phyloP scores from a whole-genome alignment of 2,888 invertebrate genomes.

The Rotaria macrura region DNA sequence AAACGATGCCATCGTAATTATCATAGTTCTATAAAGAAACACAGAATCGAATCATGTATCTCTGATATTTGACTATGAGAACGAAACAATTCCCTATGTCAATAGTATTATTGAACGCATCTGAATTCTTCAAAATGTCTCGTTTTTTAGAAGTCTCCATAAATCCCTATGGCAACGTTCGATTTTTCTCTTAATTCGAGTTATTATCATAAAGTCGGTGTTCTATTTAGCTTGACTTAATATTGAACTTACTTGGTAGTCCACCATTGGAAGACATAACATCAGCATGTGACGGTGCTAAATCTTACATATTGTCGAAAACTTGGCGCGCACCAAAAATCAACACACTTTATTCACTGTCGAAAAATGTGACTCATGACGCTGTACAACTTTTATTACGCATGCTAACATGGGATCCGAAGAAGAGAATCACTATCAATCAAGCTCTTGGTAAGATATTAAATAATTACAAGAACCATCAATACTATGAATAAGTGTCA shows the following conservation, averaged over 20 bases:
- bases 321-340: conserved; percentile 17
- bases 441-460: conserved; percentile 15
- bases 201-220: too few relatives aligned
- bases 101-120: too few relatives aligned
- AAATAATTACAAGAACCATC: background rate
- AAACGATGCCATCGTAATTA: too few relatives aligned
- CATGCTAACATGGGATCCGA: conserved; percentile 32
- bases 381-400: conserved; percentile 89
- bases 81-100: too few relatives aligned
- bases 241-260: conserved; percentile 89
- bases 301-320: conserved; percentile 59
- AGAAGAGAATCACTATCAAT: conserved; percentile 25
- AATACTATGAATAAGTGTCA: too few relatives aligned
- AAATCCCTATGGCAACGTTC: too few relatives aligned
- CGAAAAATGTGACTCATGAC: conserved; percentile 74
- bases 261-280: conserved; percentile 70
- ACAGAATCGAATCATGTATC: too few relatives aligned
- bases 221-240: background rate
- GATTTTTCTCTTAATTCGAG: too few relatives aligned
- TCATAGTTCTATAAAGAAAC: too few relatives aligned
- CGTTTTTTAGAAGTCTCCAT: too few relatives aligned
- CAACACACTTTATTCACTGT: conserved; percentile 53
- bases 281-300: conserved; percentile 70
- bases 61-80: too few relatives aligned
- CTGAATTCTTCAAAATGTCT: too few relatives aligned